A percentile compares a stretch with the other conserved stretches of the same genome.
Evolutionary conservation across 2,888 invertebrate genomes (phyloP).

Genomic region (Cryptus viduatorius): DNA sequence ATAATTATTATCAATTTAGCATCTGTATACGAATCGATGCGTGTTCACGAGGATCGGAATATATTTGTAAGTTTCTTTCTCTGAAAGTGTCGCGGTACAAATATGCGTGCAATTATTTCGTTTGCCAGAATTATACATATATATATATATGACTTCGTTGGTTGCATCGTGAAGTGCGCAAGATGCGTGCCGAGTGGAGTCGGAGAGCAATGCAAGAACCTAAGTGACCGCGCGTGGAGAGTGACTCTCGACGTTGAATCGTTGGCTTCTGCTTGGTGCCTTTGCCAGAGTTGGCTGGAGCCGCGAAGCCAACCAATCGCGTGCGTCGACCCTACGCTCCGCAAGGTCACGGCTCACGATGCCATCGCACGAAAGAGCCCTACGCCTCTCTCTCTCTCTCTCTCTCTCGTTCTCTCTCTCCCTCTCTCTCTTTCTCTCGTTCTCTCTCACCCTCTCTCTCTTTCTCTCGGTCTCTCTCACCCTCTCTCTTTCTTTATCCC

Average conservation of each 20-base stretch:
- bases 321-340: slow-evolving; percentile 70
- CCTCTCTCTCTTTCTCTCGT: slow-evolving; percentile 52
- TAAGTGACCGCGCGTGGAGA: slow-evolving; percentile 19
- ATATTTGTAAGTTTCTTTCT: background rate
- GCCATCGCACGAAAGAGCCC: slow-evolving; percentile 69
- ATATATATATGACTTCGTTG: background rate
- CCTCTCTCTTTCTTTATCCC: slow-evolving; percentile 39
- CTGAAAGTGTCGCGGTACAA: background rate
- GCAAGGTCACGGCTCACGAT: slow-evolving; percentile 71
- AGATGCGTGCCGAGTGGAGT: slow-evolving; percentile 9
- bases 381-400: slow-evolving; percentile 48
- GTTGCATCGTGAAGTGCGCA: background rate
- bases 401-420: slow-evolving; percentile 47
- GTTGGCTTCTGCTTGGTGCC: slow-evolving; percentile 31
- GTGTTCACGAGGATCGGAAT: background rate
- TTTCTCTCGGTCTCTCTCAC: slow-evolving; percentile 44
- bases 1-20: slow-evolving; percentile 9
- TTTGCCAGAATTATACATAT: background rate
- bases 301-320: slow-evolving; percentile 66
- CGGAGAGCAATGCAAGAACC: slow-evolving; percentile 24
- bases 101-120: slow-evolving; percentile 25
- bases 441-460: slow-evolving; percentile 48
- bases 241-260: slow-evolving; percentile 28
- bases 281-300: slow-evolving; percentile 15
- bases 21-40: background rate